Evolutionary conservation across 2,888 invertebrate genomes (phyloP).

Genomic region (Theodoxus fluviatilis): DNA sequence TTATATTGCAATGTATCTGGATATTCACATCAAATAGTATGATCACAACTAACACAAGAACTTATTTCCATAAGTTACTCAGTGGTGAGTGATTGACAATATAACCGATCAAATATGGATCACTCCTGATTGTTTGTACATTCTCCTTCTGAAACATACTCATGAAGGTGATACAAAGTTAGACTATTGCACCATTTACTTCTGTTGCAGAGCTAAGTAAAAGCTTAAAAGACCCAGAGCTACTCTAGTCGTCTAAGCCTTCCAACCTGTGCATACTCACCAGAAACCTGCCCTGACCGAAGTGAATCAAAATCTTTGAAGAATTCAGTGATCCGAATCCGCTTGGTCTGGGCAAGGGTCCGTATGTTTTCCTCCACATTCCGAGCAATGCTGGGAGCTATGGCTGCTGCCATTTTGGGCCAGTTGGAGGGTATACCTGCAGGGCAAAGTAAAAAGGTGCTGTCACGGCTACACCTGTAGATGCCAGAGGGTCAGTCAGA

Average conservation of each 20-base stretch:
- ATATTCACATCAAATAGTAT: too few species aligned
- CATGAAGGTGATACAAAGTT: neutral
- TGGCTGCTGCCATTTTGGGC: slow-evolving; percentile 48
- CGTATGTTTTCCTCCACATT: slow-evolving; percentile 53
- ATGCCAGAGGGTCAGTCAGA: too few species aligned
- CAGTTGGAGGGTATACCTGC: too few species aligned
- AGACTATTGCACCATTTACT: neutral
- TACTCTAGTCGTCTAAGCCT: neutral
- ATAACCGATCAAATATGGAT: too few species aligned
- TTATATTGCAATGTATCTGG: too few species aligned
- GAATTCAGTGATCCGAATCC: slow-evolving; percentile 62
- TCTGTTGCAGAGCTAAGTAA: neutral
- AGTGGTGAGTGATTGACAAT: too few species aligned
- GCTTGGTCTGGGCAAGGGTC: slow-evolving; percentile 57
- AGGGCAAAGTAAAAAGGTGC: too few species aligned
- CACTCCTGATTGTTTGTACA: too few species aligned
- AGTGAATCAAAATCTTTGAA: slow-evolving; percentile 65
- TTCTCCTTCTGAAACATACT: too few species aligned
- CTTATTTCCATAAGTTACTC: too few species aligned
- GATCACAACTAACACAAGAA: too few species aligned
- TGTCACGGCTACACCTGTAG: too few species aligned
- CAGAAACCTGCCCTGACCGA: slow-evolving; percentile 64
- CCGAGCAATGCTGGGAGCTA: slow-evolving; percentile 38
- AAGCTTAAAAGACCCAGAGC: neutral
- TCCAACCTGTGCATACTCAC: slow-evolving; percentile 39